These are phyloP conservation scores for Episyrphus balteatus DNA, from an alignment of 1,140 invertebrate genomes.

Conservation along the genomic window DNA sequence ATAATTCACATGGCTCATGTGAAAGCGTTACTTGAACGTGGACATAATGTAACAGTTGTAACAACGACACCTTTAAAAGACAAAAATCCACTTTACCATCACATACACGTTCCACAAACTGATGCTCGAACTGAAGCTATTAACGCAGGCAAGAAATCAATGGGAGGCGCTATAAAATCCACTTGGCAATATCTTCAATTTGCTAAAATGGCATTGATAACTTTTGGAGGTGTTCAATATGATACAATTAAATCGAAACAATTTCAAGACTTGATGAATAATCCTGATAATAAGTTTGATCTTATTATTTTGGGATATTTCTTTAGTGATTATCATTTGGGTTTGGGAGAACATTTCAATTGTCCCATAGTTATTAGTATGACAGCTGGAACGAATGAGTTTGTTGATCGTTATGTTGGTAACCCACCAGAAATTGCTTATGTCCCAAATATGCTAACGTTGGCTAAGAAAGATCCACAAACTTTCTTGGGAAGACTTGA, in stretches of 20 bases:
- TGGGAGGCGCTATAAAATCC: too few species aligned
- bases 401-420: constrained; percentile 6
- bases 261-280: too few species aligned
- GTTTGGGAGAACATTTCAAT: constrained; percentile 19
- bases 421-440: constrained; percentile 7
- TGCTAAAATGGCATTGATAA: too few species aligned
- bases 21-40: constrained; percentile 22
- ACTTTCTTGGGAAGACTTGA: too few species aligned
- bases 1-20: constrained; percentile 29
- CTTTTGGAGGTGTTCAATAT: too few species aligned
- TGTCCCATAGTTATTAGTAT: constrained; percentile 21
- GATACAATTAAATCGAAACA: too few species aligned
- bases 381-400: constrained; percentile 9
- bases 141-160: too few species aligned
- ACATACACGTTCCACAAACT: too few species aligned
- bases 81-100: too few species aligned
- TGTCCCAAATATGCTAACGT: constrained; percentile 11
- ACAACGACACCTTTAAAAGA: constrained; percentile 6
- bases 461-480: too few species aligned
- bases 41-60: constrained; percentile 30
- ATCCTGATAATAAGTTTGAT: constrained; percentile 15
- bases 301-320: constrained; percentile 26
- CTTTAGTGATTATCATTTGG: constrained; percentile 24
- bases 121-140: too few species aligned
- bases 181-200: too few species aligned